A percentile compares a stretch with the other conserved stretches of the same genome.
Evolutionary conservation across 2,113 vertebrate species (phyloP).

Genomic region (Gadus macrocephalus): DNA sequence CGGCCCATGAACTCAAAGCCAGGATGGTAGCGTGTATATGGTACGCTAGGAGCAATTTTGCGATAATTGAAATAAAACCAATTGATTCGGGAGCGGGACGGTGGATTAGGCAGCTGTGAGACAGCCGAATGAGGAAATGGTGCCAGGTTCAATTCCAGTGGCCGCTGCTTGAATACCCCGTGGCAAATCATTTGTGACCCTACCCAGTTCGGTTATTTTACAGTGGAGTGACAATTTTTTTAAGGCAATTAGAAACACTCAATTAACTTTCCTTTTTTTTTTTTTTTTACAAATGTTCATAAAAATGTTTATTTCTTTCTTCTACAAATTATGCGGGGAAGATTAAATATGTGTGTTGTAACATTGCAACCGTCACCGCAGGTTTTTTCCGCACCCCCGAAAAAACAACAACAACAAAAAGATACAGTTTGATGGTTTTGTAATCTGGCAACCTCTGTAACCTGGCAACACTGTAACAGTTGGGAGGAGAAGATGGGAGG

Average conservation of each 20-base stretch:
- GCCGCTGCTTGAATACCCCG: too few relatives aligned
- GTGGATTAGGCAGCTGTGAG: neutral
- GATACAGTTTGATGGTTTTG: conserved; percentile 8
- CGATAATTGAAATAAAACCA: conserved; percentile 5
- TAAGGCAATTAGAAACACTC: neutral
- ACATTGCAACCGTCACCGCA: conserved; percentile 41
- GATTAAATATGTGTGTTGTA: conserved; percentile 34
- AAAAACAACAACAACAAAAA: conserved; percentile 15
- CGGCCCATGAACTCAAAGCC: neutral
- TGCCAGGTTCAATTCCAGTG: too few relatives aligned
- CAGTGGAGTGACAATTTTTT: neutral
- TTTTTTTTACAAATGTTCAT: conserved; percentile 54
- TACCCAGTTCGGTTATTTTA: too few relatives aligned
- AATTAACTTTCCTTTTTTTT: too few relatives aligned
- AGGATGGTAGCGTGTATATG: neutral
- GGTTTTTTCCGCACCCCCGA: conserved; percentile 29
- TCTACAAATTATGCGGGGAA: conserved; percentile 56
- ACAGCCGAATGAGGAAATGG: too few relatives aligned
- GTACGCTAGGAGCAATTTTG: neutral
- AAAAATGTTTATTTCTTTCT: conserved; percentile 57
- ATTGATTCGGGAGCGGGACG: neutral
- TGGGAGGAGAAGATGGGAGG: conserved; percentile 13
- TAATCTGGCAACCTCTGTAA: conserved; percentile 22
- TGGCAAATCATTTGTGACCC: too few relatives aligned
- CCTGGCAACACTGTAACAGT: conserved; percentile 41